phyloP scores from a whole-genome alignment of 2,113 vertebrate genomes.

The Alligator mississippiensis region DNA sequence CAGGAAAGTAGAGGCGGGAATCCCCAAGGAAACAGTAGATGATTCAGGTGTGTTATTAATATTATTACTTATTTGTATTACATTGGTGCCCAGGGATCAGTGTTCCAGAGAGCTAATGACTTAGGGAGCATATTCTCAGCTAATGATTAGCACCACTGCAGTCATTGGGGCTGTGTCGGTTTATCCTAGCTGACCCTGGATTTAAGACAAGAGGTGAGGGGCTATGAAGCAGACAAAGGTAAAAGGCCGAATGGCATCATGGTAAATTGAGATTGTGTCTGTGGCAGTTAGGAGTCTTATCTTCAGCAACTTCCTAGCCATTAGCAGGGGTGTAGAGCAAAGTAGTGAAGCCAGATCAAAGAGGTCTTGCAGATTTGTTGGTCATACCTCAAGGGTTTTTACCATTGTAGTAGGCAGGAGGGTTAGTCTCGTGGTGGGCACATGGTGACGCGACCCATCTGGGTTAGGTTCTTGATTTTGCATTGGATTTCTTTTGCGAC shows the following conservation, averaged over 20 bases:
- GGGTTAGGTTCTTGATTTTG: not conserved
- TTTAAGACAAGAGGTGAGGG: not conserved
- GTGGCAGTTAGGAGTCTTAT: not conserved
- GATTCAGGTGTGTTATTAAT: not conserved
- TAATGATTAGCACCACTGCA: not conserved
- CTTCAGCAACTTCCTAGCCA: not conserved
- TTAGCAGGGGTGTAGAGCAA: not conserved
- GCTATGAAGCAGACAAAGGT: fast-evolving
- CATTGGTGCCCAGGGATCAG: not conserved
- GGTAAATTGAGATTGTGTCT: constrained; percentile 21
- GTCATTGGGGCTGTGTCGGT: not conserved
- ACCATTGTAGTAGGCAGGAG: not conserved
- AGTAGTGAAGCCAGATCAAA: constrained; percentile 38
- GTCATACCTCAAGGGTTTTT: constrained; percentile 47
- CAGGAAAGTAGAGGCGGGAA: not conserved
- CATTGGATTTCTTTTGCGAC: not conserved
- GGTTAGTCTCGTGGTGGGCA: constrained; percentile 23
- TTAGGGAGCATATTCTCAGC: not conserved
- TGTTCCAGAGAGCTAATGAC: not conserved
- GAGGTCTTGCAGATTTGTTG: constrained; percentile 23
- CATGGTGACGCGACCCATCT: constrained; percentile 26
- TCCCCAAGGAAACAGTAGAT: not conserved
- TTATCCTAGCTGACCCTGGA: not conserved
- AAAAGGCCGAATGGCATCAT: not conserved
- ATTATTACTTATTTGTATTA: not conserved